Evolutionary conservation across 1,140 invertebrate genomes (phyloP).

Genomic region (Neodiprion lecontei): DNA sequence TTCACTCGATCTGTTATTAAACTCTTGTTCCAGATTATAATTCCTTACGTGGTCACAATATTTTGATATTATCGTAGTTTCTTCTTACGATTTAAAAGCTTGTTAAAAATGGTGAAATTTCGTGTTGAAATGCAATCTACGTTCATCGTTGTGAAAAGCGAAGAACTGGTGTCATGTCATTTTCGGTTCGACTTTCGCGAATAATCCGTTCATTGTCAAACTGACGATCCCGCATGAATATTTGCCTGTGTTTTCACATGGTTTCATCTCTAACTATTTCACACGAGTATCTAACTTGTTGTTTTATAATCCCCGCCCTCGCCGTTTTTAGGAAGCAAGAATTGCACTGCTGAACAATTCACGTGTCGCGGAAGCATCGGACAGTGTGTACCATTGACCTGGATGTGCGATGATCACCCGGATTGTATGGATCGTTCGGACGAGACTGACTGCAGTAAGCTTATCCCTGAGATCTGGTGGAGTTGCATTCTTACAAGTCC

Average conservation of each 20-base stretch:
- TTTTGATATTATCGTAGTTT: too few species aligned
- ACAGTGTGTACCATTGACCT: slow-evolving; percentile 87
- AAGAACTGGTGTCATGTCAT: too few species aligned
- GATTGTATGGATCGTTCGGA: slow-evolving; percentile 91
- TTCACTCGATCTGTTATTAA: too few species aligned
- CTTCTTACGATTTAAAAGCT: too few species aligned
- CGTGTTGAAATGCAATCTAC: too few species aligned
- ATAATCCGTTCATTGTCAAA: too few species aligned
- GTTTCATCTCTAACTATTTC: background rate
- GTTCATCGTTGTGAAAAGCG: too few species aligned
- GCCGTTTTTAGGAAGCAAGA: slow-evolving; percentile 71
- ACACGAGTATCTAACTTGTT: too few species aligned
- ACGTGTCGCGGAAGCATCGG: slow-evolving; percentile 79
- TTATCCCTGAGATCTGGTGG: slow-evolving; percentile 17
- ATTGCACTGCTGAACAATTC: slow-evolving; percentile 86
- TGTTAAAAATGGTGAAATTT: too few species aligned
- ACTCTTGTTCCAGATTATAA: too few species aligned
- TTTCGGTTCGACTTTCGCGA: too few species aligned
- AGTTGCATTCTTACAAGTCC: background rate
- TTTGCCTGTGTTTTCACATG: background rate
- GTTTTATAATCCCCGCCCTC: background rate
- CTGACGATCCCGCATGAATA: background rate
- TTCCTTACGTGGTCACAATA: too few species aligned
- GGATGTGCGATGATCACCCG: slow-evolving; percentile 88
- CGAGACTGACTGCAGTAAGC: slow-evolving; percentile 89